Base-by-base conservation (phyloP, 1,140 invertebrate species). In the Meloidogyne chitwoodi region DNA sequence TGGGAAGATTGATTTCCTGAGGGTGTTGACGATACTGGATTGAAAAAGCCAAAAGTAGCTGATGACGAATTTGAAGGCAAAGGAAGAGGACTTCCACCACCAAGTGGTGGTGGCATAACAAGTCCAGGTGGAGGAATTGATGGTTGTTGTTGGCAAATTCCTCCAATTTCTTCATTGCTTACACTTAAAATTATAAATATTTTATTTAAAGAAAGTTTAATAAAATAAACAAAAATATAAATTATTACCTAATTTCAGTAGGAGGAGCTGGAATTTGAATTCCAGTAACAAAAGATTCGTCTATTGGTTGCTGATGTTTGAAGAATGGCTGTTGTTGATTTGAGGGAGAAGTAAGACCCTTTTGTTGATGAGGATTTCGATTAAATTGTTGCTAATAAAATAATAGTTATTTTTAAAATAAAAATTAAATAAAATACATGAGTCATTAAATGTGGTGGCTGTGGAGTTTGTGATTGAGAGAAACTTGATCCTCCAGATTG, bases 31-130 rank as follows among this genome's bases (percentile, higher is more conserved):
- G 48, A 34, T n/a, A 79, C 24, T 16, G 75, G 77, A 56, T 78
- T 78, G 78, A 78, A 78, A n/a, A 78, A 78, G 19, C 77, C 77
- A 72, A 79, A 78, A 27, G 75, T 69, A 44, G 38, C 64, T 19
- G 44, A n/a, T 29, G 48, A 22, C 19, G 65, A 22, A 22, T 8
- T 63, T 27, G 27, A 22, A 29, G 22, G 48, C 4, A 16, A 64
- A 31, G 61, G 70, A 27, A 56, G 68, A 10, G 68, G 14, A 61
- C 26, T 61, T 27, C 68, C 68, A 27, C 68, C 68, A 34, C 70
- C 70, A n/a, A 63, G 44, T 22, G 38, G 31, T 14, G 70, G 70
- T 10, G 70, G 70, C 27, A 79, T 69, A 62, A 79, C 77, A 19
- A 78, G 41, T 31, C 75, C 75, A 11, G 75, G 75, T 66, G 75